Conservation (phyloP, 2,113 vertebrate genomes). For the Rhombomys opimus region DNA sequence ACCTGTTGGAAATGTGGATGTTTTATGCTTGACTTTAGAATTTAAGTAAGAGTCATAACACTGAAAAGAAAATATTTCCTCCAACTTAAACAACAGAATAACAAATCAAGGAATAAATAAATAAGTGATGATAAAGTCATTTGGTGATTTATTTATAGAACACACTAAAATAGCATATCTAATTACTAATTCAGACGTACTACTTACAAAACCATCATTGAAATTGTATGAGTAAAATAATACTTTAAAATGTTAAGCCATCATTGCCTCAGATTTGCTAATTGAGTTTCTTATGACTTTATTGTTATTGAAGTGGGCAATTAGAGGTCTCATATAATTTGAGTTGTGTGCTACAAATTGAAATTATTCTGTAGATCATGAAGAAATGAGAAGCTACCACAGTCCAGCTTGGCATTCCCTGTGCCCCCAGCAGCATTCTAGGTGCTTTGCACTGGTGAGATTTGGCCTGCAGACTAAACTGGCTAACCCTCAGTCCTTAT, state of each 20-base stretch:
- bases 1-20: not conserved
- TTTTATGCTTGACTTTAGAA: not conserved
- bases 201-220: not conserved
- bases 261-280: not conserved
- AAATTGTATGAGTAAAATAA: not conserved
- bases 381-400: not conserved
- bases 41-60: not conserved
- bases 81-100: not conserved
- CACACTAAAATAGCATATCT: not conserved
- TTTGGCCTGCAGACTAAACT: slow-evolving; percentile 6
- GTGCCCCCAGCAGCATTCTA: not conserved
- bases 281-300: not conserved
- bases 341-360: not conserved
- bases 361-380: slow-evolving; percentile 38
- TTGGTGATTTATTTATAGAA: not conserved
- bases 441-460: slow-evolving; percentile 18
- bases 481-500: slow-evolving; percentile 1
- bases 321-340: not conserved
- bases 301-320: not conserved
- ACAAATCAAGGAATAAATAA: not conserved
- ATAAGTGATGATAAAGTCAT: not conserved
- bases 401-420: slow-evolving; percentile 10
- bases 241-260: not conserved
- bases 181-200: not conserved
- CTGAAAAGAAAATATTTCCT: not conserved